Percentiles rank a stretch among this genome's conserved stretches.
Conservation (phyloP, 2,888 invertebrate species). For the Tethea ocularis region DNA sequence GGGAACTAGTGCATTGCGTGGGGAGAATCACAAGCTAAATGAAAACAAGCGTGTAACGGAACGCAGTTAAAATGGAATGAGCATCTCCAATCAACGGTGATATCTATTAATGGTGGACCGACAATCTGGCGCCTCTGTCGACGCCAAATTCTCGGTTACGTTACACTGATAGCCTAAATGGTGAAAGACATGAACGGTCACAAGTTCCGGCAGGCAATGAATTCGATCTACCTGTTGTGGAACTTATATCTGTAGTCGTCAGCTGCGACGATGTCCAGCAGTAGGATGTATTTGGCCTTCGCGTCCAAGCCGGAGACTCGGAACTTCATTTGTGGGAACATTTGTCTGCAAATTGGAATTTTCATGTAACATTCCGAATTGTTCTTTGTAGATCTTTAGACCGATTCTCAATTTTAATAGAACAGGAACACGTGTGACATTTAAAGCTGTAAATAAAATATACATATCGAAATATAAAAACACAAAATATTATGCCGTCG, state of each 20-base stretch:
- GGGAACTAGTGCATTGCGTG: constrained; percentile 79
- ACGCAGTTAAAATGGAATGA: constrained; percentile 54
- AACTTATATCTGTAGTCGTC: constrained; percentile 99
- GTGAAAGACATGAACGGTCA: constrained; percentile 42
- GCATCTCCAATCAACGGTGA: constrained; percentile 73
- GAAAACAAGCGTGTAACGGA: constrained; percentile 71
- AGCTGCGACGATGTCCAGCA: constrained; percentile 99
- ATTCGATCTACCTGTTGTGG: constrained; percentile 91
- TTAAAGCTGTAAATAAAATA: constrained; percentile 6
- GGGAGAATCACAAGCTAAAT: constrained; percentile 79
- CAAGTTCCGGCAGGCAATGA: constrained; percentile 57
- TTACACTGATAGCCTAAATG: constrained; percentile 44
- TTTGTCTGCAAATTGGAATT: constrained; percentile 92
- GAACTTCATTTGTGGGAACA: constrained; percentile 99
- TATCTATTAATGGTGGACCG: constrained; percentile 51
- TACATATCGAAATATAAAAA: constrained; percentile 4
- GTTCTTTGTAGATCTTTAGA: background rate
- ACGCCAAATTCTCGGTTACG: constrained; percentile 50
- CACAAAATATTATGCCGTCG: constrained; percentile 9
- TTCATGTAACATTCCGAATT: constrained; percentile 19
- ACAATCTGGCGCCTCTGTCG: constrained; percentile 46
- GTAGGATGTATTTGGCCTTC: constrained; percentile 99
- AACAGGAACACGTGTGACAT: background rate
- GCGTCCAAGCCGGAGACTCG: constrained; percentile 99
- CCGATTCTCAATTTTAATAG: background rate